These are phyloP conservation scores for Ophion slaviceki DNA, from an alignment of 2,888 invertebrate species.

Conservation along the genomic window DNA sequence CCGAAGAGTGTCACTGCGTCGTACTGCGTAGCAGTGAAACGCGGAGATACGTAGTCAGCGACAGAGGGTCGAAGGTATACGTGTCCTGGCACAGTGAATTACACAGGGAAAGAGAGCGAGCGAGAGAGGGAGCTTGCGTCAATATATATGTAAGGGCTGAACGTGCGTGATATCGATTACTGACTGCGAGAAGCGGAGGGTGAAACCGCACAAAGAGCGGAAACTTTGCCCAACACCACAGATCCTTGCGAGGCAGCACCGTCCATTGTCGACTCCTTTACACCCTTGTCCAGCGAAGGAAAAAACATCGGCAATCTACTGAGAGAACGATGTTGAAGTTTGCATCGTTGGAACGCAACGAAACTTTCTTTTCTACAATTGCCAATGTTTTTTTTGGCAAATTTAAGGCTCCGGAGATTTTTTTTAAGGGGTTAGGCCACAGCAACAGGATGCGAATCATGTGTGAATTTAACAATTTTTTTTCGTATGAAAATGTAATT, in stretches of 20 bases:
- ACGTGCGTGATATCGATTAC: slow-evolving; percentile 75
- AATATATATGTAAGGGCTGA: slow-evolving; percentile 50
- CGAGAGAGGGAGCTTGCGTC: background rate
- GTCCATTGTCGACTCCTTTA: slow-evolving; percentile 12
- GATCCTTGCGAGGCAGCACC: slow-evolving; percentile 55
- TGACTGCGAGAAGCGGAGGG: slow-evolving; percentile 57
- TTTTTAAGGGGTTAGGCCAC: no score
- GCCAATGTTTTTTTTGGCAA: no score
- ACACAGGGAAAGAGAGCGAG: background rate
- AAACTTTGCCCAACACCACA: slow-evolving; percentile 36
- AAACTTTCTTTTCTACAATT: no score
- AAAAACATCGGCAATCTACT: background rate
- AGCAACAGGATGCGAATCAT: no score
- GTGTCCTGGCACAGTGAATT: background rate
- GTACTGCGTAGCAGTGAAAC: slow-evolving; percentile 2
- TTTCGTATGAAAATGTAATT: no score
- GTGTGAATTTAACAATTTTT: no score
- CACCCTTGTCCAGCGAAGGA: background rate
- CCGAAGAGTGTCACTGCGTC: background rate
- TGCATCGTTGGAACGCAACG: no score
- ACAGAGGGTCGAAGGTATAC: slow-evolving; percentile 18
- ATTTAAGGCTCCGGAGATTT: no score
- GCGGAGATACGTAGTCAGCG: slow-evolving; percentile 1
- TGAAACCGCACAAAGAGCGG: slow-evolving; percentile 37
- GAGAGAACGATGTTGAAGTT: no score